Evolutionary conservation across 1,140 invertebrate species (phyloP).

Genomic region (Ceratina australensis): DNA sequence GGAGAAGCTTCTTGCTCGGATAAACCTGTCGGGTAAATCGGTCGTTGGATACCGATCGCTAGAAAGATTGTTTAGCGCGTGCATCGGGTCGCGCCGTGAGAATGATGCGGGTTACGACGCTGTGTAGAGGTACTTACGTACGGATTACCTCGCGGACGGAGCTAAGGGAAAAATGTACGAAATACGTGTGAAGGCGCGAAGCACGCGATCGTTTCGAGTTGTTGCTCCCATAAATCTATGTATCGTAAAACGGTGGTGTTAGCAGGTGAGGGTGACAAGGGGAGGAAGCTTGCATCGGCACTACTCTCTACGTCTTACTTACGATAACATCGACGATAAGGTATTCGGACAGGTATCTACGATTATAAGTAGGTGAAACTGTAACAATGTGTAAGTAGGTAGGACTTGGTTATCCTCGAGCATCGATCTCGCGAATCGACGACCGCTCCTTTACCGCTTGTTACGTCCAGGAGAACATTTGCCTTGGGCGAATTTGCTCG

Average conservation of each 20-base stretch:
- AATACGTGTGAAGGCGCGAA: not conserved
- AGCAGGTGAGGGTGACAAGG: constrained; percentile 34
- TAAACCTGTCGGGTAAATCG: too few species aligned
- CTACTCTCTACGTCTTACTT: constrained; percentile 68
- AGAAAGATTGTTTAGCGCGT: too few species aligned
- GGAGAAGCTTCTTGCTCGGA: not conserved
- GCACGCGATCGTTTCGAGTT: constrained; percentile 56
- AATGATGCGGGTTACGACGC: too few species aligned
- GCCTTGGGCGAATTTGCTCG: too few species aligned
- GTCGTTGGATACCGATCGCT: too few species aligned
- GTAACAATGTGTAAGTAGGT: not conserved
- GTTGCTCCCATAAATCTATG: constrained; percentile 75
- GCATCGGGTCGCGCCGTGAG: too few species aligned
- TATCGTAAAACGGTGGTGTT: constrained; percentile 59
- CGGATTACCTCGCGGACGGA: not conserved
- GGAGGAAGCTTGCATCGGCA: constrained; percentile 60
- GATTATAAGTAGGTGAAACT: too few species aligned
- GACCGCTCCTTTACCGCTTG: not conserved
- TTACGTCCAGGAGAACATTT: constrained; percentile 10
- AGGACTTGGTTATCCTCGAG: not conserved
- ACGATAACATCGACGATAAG: constrained; percentile 61
- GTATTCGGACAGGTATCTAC: too few species aligned
- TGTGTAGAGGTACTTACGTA: not conserved
- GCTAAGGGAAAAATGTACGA: not conserved
- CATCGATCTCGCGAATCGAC: constrained; percentile 27